Evolutionary conservation across 2,888 invertebrate species (phyloP).

Genomic region (Onchidella celtica): DNA sequence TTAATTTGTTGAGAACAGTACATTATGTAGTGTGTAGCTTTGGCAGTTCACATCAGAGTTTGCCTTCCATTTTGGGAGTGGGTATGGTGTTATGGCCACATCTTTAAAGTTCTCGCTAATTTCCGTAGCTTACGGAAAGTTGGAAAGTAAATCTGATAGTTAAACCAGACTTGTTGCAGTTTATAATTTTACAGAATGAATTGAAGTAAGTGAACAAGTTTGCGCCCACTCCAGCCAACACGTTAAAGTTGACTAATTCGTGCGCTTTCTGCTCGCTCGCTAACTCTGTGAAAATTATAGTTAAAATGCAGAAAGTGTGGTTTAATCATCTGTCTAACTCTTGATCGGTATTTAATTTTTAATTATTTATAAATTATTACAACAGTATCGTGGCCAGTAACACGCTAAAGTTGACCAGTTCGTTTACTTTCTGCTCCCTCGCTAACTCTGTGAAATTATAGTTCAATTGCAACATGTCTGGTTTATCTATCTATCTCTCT

Average conservation of each 20-base stretch:
- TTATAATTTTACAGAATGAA: no score
- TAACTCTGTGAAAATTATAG: no score
- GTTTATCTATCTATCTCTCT: not conserved
- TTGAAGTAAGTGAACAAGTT: not conserved
- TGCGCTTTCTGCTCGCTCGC: no score
- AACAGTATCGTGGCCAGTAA: not conserved
- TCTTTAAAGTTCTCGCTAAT: not conserved
- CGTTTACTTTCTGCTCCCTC: not conserved
- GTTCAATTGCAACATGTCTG: not conserved
- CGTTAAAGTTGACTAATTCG: not conserved
- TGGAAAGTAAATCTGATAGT: no score
- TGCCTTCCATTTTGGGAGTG: not conserved
- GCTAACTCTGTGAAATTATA: not conserved
- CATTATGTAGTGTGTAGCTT: no score
- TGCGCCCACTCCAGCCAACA: not conserved
- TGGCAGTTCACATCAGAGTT: not conserved
- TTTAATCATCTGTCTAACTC: no score
- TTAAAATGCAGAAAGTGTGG: no score
- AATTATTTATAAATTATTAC: no score
- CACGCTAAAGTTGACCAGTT: not conserved
- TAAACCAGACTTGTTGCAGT: no score
- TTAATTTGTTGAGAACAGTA: not conserved
- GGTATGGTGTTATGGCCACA: not conserved
- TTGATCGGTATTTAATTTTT: no score
- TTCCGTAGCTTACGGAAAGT: not conserved